Percentiles rank a stretch among this genome's conserved stretches.
phyloP scores from a whole-genome alignment of 2,113 vertebrate species.

The Theristicus caerulescens region DNA sequence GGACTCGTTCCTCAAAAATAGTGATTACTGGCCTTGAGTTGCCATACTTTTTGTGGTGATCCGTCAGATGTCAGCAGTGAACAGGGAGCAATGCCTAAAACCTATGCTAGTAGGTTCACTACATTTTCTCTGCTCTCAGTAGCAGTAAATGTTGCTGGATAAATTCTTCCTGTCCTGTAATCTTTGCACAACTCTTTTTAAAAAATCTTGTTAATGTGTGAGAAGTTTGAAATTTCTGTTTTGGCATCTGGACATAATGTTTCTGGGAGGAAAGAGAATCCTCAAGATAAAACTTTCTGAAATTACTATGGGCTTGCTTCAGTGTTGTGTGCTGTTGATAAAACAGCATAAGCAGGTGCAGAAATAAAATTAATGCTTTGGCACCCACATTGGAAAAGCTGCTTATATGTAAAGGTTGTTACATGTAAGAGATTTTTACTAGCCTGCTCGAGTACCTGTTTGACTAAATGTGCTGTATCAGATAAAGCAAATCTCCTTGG shows the following conservation, averaged over 20 bases:
- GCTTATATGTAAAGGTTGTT: not conserved
- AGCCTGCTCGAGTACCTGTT: not conserved
- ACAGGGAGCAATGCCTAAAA: not conserved
- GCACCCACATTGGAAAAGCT: not conserved
- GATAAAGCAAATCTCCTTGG: not conserved
- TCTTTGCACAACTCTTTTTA: not conserved
- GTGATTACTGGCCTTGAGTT: not conserved
- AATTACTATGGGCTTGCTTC: not conserved
- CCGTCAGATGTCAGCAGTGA: not conserved
- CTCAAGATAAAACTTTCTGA: not conserved
- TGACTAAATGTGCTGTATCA: not conserved
- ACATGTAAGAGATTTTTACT: not conserved
- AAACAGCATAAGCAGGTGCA: not conserved
- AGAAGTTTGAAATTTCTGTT: not conserved
- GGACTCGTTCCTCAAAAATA: not conserved
- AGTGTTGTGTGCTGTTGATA: not conserved
- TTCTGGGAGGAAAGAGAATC: not conserved
- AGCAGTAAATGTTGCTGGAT: not conserved
- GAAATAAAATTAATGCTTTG: not conserved
- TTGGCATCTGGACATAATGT: not conserved
- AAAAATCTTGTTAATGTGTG: not conserved
- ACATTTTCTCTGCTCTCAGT: not conserved
- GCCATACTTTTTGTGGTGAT: not conserved
- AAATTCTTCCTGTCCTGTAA: not conserved
- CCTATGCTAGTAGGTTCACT: not conserved